Evolutionary conservation across 2,113 vertebrate genomes (phyloP).

Genomic region (Conger conger): DNA sequence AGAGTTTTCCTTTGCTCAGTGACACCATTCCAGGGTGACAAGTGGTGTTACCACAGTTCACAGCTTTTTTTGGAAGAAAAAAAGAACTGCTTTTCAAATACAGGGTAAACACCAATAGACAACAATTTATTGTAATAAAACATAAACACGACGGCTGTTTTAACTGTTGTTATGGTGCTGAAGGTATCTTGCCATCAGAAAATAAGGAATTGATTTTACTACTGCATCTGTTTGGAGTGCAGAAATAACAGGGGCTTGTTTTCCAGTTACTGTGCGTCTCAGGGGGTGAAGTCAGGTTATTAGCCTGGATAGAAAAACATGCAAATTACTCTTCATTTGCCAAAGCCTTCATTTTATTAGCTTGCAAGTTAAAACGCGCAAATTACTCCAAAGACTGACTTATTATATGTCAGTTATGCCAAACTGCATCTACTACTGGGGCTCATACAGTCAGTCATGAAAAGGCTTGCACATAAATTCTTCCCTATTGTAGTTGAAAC

Average conservation of each 20-base stretch:
- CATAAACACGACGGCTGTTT: neutral
- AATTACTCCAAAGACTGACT: neutral
- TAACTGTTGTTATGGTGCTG: neutral
- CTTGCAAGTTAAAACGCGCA: neutral
- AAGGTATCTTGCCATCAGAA: neutral
- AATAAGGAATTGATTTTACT: neutral
- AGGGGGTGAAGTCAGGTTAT: constrained; percentile 2
- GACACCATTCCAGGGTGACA: neutral
- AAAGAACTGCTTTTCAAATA: neutral
- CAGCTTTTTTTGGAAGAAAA: neutral
- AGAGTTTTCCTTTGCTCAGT: neutral
- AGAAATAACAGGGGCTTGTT: constrained; percentile 1
- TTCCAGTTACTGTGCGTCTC: neutral
- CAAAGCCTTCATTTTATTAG: neutral
- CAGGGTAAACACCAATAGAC: neutral
- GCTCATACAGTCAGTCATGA: neutral
- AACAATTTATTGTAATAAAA: neutral
- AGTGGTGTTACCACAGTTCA: neutral
- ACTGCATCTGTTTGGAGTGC: neutral
- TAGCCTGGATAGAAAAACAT: neutral
- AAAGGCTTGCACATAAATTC: neutral
- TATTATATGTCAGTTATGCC: neutral
- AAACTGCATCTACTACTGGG: neutral
- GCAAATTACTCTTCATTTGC: constrained; percentile 1
- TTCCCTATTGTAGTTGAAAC: neutral